phyloP scores from a whole-genome alignment of 2,888 invertebrate genomes.

The Candidula unifasciata region DNA sequence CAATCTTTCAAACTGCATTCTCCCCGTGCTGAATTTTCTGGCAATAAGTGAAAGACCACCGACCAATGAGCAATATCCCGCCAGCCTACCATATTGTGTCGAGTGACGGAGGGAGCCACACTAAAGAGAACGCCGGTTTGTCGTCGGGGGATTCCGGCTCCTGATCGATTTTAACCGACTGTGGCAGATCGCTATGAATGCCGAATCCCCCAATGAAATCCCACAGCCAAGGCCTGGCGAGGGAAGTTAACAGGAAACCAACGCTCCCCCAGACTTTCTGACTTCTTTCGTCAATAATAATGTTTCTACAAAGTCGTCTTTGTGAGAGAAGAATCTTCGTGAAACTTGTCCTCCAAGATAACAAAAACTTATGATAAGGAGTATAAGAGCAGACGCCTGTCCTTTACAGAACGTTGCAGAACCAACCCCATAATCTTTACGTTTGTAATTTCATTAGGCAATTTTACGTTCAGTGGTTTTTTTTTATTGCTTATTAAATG shows the following conservation, averaged over 20 bases:
- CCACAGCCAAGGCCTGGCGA: constrained; percentile 15
- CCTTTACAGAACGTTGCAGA: too few relatives aligned
- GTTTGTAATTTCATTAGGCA: too few relatives aligned
- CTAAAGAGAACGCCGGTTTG: constrained; percentile 4
- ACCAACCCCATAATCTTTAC: too few relatives aligned
- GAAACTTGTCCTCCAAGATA: too few relatives aligned
- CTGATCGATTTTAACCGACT: constrained; percentile 43
- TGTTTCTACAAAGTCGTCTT: background rate
- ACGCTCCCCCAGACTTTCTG: background rate
- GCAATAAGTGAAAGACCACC: constrained; percentile 4
- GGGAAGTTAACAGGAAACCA: constrained; percentile 24
- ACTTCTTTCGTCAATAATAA: constrained; percentile 44
- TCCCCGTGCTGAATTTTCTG: background rate
- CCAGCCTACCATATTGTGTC: constrained; percentile 30
- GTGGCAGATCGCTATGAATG: constrained; percentile 43
- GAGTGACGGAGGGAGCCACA: constrained; percentile 1
- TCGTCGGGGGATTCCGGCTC: constrained; percentile 23
- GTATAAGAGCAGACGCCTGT: too few relatives aligned
- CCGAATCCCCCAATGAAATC: constrained; percentile 38
- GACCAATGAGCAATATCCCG: constrained; percentile 25
- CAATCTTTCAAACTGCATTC: background rate
- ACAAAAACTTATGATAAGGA: too few relatives aligned
- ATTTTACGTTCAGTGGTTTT: too few relatives aligned
- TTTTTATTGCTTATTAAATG: too few relatives aligned
- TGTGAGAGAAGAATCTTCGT: too few relatives aligned